Percentiles rank a stretch among this genome's conserved stretches.
phyloP scores from a whole-genome alignment of 2,888 invertebrate genomes.

The Ophioninae sp. region DNA sequence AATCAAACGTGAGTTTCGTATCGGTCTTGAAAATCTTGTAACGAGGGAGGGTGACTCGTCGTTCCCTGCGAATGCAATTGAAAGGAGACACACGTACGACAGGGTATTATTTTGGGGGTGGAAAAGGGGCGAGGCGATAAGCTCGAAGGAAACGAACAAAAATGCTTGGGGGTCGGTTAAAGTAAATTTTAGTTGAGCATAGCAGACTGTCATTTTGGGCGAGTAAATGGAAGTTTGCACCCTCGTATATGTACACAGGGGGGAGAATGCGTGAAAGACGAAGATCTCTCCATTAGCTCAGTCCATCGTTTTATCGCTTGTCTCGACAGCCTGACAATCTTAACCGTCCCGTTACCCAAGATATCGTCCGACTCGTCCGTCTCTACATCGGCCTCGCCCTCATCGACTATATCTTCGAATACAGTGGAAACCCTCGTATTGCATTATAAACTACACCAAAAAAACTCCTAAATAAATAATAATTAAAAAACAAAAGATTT shows the following conservation, averaged over 20 bases:
- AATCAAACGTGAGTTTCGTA: not conserved
- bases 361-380: constrained; percentile 58
- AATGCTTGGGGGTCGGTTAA: constrained; percentile 12
- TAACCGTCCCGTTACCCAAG: constrained; percentile 61
- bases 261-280: constrained; percentile 31
- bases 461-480: not conserved
- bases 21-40: not conserved
- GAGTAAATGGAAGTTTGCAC: not conserved
- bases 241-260: not conserved
- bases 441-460: not conserved
- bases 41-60: constrained; percentile 1
- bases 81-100: constrained; percentile 25
- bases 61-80: constrained; percentile 22
- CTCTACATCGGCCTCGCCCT: constrained; percentile 23
- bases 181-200: constrained; percentile 14
- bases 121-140: constrained; percentile 21
- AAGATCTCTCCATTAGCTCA: constrained; percentile 67
- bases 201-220: constrained; percentile 19
- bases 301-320: constrained; percentile 70
- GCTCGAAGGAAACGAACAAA: constrained; percentile 35
- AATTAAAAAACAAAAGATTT: not conserved
- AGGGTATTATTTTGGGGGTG: constrained; percentile 13
- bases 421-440: constrained; percentile 18
- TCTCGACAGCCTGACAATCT: constrained; percentile 52
- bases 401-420: constrained; percentile 29